These are phyloP conservation scores for Aradus depressus DNA, from an alignment of 2,888 invertebrate genomes.

Conservation along the genomic window DNA sequence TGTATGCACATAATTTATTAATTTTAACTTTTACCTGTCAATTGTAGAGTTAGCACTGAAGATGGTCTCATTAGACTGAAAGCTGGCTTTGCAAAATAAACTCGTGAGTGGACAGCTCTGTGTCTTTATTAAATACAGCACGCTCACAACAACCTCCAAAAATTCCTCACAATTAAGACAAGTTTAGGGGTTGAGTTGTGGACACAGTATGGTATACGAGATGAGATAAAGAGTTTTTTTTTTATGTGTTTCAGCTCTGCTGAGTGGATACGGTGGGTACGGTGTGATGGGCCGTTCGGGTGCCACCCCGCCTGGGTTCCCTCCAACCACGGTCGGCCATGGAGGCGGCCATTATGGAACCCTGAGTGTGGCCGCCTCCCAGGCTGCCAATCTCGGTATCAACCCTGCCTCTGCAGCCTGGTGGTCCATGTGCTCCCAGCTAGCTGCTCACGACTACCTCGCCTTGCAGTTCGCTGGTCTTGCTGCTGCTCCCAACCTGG, in stretches of 20 bases:
- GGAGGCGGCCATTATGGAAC: slow-evolving; percentile 42
- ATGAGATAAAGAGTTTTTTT: too few relatives aligned
- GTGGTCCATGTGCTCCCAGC: slow-evolving; percentile 85
- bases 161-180: too few relatives aligned
- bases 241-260: slow-evolving; percentile 23
- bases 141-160: too few relatives aligned
- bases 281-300: slow-evolving; percentile 26
- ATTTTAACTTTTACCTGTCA: too few relatives aligned
- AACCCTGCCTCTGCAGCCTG: slow-evolving; percentile 67
- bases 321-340: slow-evolving; percentile 31
- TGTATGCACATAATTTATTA: too few relatives aligned
- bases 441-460: slow-evolving; percentile 80
- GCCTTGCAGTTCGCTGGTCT: slow-evolving; percentile 48
- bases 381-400: slow-evolving; percentile 70
- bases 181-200: too few relatives aligned
- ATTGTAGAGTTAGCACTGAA: too few relatives aligned
- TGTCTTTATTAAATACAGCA: too few relatives aligned
- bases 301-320: slow-evolving; percentile 34
- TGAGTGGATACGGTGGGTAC: slow-evolving; percentile 31
- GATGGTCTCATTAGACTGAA: too few relatives aligned
- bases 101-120: too few relatives aligned
- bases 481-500: slow-evolving; percentile 22
- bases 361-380: slow-evolving; percentile 72
- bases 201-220: too few relatives aligned
- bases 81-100: too few relatives aligned